Percentiles rank a stretch among this genome's conserved stretches.
Evolutionary conservation across 2,888 invertebrate genomes (phyloP).

Genomic region (Melitaea athalia): DNA sequence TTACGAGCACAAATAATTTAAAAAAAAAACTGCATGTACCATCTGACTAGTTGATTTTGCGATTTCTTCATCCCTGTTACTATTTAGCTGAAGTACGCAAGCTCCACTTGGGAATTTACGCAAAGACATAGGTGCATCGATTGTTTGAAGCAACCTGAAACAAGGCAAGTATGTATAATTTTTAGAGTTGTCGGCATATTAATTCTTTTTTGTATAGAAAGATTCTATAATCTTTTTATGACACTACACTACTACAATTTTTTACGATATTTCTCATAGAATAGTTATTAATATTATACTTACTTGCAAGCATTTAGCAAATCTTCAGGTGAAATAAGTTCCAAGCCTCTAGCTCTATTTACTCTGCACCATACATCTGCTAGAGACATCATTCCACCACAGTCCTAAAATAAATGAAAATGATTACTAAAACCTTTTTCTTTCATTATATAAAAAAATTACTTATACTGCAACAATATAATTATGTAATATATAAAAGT

Average conservation of each 20-base stretch:
- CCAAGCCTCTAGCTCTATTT: slow-evolving; percentile 97
- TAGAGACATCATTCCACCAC: slow-evolving; percentile 97
- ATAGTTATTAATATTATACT: slow-evolving; percentile 1
- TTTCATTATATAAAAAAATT: no score
- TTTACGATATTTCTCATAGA: background rate
- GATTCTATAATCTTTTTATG: no score
- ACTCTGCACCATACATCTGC: slow-evolving; percentile 98
- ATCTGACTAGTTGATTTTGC: slow-evolving; percentile 85
- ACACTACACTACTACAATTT: no score
- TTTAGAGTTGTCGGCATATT: background rate
- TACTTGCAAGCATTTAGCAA: slow-evolving; percentile 93
- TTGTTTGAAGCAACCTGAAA: slow-evolving; percentile 81
- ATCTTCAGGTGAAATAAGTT: slow-evolving; percentile 98
- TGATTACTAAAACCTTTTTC: background rate
- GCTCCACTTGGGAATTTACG: slow-evolving; percentile 97
- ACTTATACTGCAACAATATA: no score
- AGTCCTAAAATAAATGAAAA: slow-evolving; percentile 81
- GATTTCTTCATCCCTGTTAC: slow-evolving; percentile 87
- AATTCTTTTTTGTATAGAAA: no score
- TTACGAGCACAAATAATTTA: background rate
- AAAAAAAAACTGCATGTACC: slow-evolving; percentile 64
- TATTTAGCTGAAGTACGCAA: slow-evolving; percentile 92
- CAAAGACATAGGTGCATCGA: slow-evolving; percentile 88
- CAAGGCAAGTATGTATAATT: background rate
- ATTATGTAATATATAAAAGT: no score